Conservation (phyloP, 1,140 invertebrate genomes). For the Temnothorax nylanderi region DNA sequence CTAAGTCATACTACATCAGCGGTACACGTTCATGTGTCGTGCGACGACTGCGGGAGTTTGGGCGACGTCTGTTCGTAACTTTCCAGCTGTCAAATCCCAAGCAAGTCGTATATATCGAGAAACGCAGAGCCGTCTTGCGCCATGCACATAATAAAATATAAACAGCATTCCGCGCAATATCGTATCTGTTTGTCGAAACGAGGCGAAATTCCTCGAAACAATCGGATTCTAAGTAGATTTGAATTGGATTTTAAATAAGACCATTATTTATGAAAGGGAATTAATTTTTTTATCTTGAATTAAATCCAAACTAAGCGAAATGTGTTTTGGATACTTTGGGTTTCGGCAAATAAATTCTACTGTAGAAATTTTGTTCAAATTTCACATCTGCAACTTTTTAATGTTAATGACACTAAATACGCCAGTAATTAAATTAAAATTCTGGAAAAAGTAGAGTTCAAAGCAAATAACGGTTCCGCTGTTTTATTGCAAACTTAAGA, state of each 20-base stretch:
- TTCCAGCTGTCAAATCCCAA: constrained; percentile 47
- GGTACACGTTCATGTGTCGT: constrained; percentile 17
- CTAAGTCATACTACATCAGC: constrained; percentile 44
- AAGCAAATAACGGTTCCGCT: not conserved
- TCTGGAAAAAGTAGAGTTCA: not conserved
- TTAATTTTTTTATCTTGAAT: not conserved
- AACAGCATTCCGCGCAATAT: not conserved
- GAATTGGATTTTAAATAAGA: constrained; percentile 11
- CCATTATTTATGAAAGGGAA: not conserved
- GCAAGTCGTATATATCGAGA: constrained; percentile 29
- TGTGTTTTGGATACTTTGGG: not conserved
- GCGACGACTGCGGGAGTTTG: constrained; percentile 31
- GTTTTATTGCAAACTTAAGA: not conserved
- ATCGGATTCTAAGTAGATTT: not conserved
- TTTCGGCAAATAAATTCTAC: not conserved
- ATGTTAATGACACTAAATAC: constrained; percentile 1
- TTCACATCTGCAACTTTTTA: not conserved
- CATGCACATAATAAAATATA: constrained; percentile 31
- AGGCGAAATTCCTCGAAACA: constrained; percentile 5
- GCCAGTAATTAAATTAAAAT: not conserved
- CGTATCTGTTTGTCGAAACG: not conserved
- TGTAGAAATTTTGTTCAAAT: not conserved
- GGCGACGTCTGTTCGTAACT: constrained; percentile 41
- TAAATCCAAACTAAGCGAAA: not conserved
- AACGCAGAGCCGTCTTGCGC: constrained; percentile 2